Percentiles rank a stretch among this genome's conserved stretches.
Evolutionary conservation across 35 echinoderm and acorn worm species (phyloP).

Genomic region (Eucidaris tribuloides): DNA sequence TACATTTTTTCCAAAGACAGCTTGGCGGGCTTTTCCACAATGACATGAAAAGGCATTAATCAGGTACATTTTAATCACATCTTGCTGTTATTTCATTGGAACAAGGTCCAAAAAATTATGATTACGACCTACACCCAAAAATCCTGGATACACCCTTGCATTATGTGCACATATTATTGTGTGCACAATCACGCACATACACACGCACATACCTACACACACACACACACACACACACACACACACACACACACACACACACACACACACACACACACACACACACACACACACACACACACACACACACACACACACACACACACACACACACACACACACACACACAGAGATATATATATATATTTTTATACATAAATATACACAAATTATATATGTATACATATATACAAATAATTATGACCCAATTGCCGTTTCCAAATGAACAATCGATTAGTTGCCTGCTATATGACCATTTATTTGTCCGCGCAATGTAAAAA

Average conservation of each 20-base stretch:
- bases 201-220: background rate
- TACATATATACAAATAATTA: background rate
- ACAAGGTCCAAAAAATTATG: too few species aligned
- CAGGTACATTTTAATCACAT: too few species aligned
- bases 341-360: background rate
- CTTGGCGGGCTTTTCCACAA: too few species aligned
- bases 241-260: background rate
- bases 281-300: background rate
- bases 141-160: too few species aligned
- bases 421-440: background rate
- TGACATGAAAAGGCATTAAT: too few species aligned
- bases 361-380: background rate
- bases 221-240: background rate
- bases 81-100: too few species aligned
- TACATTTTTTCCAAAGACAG: too few species aligned
- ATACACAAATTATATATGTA: background rate
- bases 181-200: too few species aligned
- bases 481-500: background rate
- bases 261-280: background rate
- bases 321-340: background rate
- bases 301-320: background rate
- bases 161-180: too few species aligned
- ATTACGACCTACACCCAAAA: too few species aligned
- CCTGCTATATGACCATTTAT: slow-evolving; percentile 38
- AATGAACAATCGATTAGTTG: background rate